Evolutionary conservation across 2,888 invertebrate species (phyloP).

Genomic region (Orthosia gothica): DNA sequence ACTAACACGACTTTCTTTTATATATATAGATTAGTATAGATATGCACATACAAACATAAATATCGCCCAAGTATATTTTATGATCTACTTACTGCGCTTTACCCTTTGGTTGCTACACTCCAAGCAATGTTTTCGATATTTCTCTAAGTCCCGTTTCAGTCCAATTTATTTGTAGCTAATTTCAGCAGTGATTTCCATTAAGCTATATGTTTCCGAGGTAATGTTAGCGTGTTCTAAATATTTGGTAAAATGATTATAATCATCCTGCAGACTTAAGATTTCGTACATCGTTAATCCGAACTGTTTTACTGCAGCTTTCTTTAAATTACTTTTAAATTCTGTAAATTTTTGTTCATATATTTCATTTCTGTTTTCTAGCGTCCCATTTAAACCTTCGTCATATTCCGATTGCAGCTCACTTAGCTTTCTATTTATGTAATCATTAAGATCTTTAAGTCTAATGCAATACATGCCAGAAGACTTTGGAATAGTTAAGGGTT

Average conservation of each 20-base stretch:
- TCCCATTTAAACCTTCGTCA: neutral
- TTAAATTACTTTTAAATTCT: conserved; percentile 65
- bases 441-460: conserved; percentile 65
- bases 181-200: conserved; percentile 30
- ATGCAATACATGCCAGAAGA: conserved; percentile 64
- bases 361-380: conserved; percentile 41
- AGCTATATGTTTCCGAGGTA: conserved; percentile 1
- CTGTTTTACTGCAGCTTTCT: conserved; percentile 68
- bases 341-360: conserved; percentile 54
- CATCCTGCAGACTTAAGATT: conserved; percentile 74
- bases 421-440: conserved; percentile 59
- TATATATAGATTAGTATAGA: no score
- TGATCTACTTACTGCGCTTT: conserved; percentile 33
- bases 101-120: conserved; percentile 49
- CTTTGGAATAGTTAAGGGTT: neutral
- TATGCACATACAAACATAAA: neutral
- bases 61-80: neutral
- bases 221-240: conserved; percentile 39
- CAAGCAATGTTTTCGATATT: conserved; percentile 69
- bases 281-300: conserved; percentile 76
- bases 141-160: conserved; percentile 58
- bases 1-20: no score
- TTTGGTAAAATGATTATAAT: conserved; percentile 69
- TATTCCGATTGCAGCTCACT: conserved; percentile 36
- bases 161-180: conserved; percentile 36